Percentiles rank a stretch among this genome's conserved stretches.
Evolutionary conservation across 2,797 vertebrate species (phyloP).

Genomic region (Acipenser transmontanus): DNA sequence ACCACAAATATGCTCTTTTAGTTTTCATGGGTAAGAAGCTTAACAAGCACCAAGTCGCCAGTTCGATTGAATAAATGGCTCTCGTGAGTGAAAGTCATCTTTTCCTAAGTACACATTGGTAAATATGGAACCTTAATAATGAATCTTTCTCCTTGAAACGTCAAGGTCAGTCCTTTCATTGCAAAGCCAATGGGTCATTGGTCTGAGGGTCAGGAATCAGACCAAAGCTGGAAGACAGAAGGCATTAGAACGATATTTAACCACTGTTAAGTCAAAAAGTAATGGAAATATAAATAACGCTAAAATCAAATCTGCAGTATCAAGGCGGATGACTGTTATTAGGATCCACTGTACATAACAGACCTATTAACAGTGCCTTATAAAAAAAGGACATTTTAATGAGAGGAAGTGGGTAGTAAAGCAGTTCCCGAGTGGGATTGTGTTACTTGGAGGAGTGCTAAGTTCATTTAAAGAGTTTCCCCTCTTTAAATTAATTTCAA

Average conservation of each 20-base stretch:
- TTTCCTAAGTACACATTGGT: too few species aligned
- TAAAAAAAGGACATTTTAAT: slow-evolving; percentile 42
- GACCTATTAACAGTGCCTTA: slow-evolving; percentile 45
- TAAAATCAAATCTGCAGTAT: slow-evolving; percentile 34
- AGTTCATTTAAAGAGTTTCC: slow-evolving; percentile 43
- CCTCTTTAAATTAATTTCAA: slow-evolving; percentile 32
- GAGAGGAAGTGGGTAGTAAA: slow-evolving; percentile 38
- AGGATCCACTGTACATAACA: slow-evolving; percentile 45
- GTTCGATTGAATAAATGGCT: too few species aligned
- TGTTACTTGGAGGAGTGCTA: slow-evolving; percentile 48
- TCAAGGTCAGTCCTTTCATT: slow-evolving; percentile 2
- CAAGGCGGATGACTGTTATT: slow-evolving; percentile 55
- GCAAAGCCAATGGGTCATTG: slow-evolving; percentile 18
- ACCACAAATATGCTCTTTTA: too few species aligned
- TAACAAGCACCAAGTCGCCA: too few species aligned
- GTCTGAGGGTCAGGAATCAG: slow-evolving; percentile 17
- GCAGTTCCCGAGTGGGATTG: slow-evolving; percentile 45
- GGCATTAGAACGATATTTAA: too few species aligned
- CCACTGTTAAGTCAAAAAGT: slow-evolving; percentile 22
- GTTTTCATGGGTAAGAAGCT: too few species aligned
- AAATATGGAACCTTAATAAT: neutral
- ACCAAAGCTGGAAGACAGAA: slow-evolving; percentile 30
- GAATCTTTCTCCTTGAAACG: neutral
- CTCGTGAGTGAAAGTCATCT: too few species aligned
- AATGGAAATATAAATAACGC: slow-evolving; percentile 38